Evolutionary conservation across 2,113 vertebrate genomes (phyloP).

Genomic region (Megaptera novaeangliae): DNA sequence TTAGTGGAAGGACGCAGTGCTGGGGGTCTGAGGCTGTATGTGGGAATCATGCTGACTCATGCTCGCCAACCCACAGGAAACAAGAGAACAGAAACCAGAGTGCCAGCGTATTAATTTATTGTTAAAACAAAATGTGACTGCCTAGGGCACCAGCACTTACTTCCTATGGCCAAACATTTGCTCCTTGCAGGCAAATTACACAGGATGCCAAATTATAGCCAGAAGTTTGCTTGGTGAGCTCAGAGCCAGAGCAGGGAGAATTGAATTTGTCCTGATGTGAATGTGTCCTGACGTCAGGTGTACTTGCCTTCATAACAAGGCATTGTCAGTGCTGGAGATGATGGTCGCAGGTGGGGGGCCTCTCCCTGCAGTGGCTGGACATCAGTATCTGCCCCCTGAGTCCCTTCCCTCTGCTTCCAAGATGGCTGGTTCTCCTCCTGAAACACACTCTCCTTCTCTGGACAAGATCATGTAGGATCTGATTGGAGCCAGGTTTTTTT

Average conservation of each 20-base stretch:
- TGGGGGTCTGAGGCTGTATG: not conserved
- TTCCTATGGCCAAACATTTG: not conserved
- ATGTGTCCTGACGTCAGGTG: not conserved
- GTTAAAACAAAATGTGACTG: not conserved
- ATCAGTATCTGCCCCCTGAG: not conserved
- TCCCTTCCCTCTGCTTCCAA: not conserved
- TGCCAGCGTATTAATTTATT: not conserved
- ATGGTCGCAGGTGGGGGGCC: not conserved
- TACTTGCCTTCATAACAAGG: not conserved
- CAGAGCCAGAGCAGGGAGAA: not conserved
- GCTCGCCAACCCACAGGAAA: not conserved
- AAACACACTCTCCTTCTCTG: not conserved
- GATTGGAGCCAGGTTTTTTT: not conserved
- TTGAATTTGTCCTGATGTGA: no score
- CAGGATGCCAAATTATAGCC: not conserved
- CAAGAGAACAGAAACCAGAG: not conserved
- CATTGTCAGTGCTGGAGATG: not conserved
- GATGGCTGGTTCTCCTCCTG: rapidly evolving
- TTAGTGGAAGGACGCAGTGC: rapidly evolving
- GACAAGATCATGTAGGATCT: rapidly evolving
- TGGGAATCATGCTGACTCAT: not conserved
- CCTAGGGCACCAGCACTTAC: not conserved
- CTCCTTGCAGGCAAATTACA: not conserved
- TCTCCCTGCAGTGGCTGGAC: not conserved
- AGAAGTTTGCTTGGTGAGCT: not conserved